These are phyloP conservation scores for Pectinophora gossypiella DNA, from an alignment of 1,140 invertebrate species.

Conservation along the genomic window DNA sequence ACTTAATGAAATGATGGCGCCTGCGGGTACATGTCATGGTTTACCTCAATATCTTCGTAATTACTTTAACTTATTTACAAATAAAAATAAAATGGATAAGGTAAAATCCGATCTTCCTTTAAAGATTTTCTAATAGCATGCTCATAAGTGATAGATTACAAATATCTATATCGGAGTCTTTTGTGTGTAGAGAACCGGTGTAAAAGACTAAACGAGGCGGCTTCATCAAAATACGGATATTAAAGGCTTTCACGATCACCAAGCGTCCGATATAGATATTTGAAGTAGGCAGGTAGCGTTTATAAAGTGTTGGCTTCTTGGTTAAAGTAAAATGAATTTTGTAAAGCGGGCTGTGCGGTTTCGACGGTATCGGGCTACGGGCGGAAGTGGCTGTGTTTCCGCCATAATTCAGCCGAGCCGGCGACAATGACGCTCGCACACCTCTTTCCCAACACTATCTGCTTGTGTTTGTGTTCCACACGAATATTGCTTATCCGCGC, in stretches of 20 bases:
- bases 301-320: background rate
- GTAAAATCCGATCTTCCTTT: too few relatives aligned
- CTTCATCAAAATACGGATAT: constrained; percentile 12
- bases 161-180: too few relatives aligned
- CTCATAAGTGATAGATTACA: too few relatives aligned
- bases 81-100: too few relatives aligned
- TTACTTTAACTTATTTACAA: too few relatives aligned
- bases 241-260: constrained; percentile 1
- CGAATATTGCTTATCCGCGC: background rate
- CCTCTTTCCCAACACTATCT: background rate
- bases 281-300: background rate
- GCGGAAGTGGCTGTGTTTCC: constrained; percentile 31
- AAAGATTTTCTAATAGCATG: too few relatives aligned
- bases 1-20: background rate
- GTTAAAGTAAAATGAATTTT: constrained; percentile 12
- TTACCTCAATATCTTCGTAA: too few relatives aligned
- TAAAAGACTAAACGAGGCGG: constrained; percentile 4
- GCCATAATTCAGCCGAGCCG: constrained; percentile 34
- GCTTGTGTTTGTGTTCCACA: background rate
- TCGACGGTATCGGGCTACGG: background rate
- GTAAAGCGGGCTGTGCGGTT: background rate
- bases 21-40: too few relatives aligned
- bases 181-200: background rate
- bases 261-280: constrained; percentile 6
- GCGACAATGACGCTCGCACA: constrained; percentile 22